These are phyloP conservation scores for Gymnorhina tibicen DNA, from an alignment of 2,113 vertebrate species.

Conservation along the genomic window DNA sequence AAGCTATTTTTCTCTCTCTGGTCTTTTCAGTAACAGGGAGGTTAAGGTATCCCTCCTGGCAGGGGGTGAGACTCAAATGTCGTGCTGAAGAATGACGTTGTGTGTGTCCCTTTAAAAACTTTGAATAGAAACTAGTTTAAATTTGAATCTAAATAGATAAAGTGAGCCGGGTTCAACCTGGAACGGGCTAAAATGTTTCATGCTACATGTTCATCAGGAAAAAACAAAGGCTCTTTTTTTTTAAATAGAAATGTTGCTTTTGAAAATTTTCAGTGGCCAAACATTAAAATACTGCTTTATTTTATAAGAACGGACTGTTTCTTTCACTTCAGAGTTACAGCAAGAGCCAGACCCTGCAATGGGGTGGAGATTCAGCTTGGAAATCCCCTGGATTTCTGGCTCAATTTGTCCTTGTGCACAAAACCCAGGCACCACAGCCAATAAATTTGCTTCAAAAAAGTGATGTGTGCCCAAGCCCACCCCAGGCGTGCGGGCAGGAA, in stretches of 20 bases:
- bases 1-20: neutral
- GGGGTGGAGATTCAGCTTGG: neutral
- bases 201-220: neutral
- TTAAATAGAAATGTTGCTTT: neutral
- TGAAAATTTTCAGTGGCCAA: neutral
- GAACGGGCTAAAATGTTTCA: neutral
- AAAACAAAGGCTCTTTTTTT: neutral
- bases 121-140: neutral
- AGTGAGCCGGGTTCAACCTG: neutral
- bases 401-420: neutral
- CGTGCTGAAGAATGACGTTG: neutral
- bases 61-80: neutral
- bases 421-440: neutral
- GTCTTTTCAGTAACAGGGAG: neutral
- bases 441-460: neutral
- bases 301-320: neutral
- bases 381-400: neutral
- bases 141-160: slow-evolving; percentile 36
- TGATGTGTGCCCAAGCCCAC: neutral
- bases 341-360: neutral
- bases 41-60: slow-evolving; percentile 1
- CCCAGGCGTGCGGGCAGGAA: fast-evolving
- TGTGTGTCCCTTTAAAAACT: slow-evolving; percentile 10
- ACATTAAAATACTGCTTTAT: neutral
- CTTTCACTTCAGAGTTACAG: neutral